These are phyloP conservation scores for Odontomachus brunneus DNA, from an alignment of 1,140 invertebrate species.

Conservation along the genomic window DNA sequence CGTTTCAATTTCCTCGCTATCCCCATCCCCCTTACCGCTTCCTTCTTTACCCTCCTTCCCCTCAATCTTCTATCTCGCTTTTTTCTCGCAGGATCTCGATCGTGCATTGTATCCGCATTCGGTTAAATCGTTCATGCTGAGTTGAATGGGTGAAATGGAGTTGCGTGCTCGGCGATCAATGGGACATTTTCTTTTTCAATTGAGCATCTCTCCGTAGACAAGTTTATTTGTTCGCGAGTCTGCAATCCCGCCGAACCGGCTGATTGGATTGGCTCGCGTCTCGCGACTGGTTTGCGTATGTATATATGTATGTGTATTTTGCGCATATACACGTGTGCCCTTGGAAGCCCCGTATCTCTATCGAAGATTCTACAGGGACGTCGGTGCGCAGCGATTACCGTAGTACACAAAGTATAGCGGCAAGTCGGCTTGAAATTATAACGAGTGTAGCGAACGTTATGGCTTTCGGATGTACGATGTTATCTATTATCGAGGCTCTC, in stretches of 20 bases:
- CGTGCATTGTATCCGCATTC: no score
- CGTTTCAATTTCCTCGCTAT: no score
- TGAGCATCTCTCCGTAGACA: slow-evolving; percentile 58
- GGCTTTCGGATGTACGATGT: slow-evolving; percentile 27
- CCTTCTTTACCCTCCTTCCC: no score
- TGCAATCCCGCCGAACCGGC: slow-evolving; percentile 27
- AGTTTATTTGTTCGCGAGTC: slow-evolving; percentile 58
- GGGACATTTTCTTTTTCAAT: slow-evolving; percentile 62
- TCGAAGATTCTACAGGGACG: slow-evolving; percentile 21
- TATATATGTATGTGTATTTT: not conserved
- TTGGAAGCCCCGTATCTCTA: not conserved
- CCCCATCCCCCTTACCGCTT: no score
- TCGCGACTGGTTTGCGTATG: slow-evolving; percentile 55
- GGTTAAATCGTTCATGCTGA: slow-evolving; percentile 52
- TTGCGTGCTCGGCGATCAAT: slow-evolving; percentile 60
- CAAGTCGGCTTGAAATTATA: slow-evolving; percentile 32
- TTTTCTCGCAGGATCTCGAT: no score
- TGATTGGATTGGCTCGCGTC: slow-evolving; percentile 35
- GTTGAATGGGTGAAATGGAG: slow-evolving; percentile 45
- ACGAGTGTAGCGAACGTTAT: slow-evolving; percentile 29
- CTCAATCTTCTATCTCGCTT: no score
- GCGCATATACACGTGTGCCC: no score
- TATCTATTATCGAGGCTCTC: not conserved
- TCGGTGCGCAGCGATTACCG: slow-evolving; percentile 25
- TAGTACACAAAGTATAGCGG: slow-evolving; percentile 22